A percentile compares a stretch with the other conserved stretches of the same genome.
Evolutionary conservation across 2,797 vertebrate genomes (phyloP).

Genomic region (Fringilla coelebs): DNA sequence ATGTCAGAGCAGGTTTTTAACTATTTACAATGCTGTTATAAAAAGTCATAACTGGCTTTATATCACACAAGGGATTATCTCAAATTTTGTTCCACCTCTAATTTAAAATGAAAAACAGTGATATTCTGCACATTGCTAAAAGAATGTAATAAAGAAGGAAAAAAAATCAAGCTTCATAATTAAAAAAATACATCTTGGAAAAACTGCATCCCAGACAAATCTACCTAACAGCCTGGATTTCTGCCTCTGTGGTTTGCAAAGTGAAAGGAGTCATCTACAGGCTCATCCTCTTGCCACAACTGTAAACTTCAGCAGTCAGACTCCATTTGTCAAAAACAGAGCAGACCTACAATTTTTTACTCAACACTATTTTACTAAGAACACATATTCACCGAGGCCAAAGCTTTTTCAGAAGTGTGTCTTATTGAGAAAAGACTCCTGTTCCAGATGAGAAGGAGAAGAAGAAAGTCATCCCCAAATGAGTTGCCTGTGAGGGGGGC

Average conservation of each 20-base stretch:
- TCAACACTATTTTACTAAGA: background rate
- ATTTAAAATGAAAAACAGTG: conserved; percentile 14
- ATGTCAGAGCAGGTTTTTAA: conserved; percentile 12
- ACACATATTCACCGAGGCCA: background rate
- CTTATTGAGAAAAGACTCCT: background rate
- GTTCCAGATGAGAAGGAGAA: background rate
- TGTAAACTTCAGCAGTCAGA: background rate
- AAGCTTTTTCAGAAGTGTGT: background rate
- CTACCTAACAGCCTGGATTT: background rate
- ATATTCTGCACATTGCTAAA: background rate
- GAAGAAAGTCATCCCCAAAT: background rate
- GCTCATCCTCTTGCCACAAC: background rate
- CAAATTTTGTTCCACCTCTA: conserved; percentile 10
- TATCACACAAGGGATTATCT: background rate
- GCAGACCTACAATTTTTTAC: background rate
- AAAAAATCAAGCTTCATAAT: background rate
- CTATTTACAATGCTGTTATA: conserved; percentile 21
- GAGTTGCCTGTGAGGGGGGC: background rate
- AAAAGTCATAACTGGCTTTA: conserved; percentile 15
- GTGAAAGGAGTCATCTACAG: background rate
- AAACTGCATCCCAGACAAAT: background rate
- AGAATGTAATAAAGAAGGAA: background rate
- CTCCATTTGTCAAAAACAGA: background rate
- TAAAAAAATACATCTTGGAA: conserved; percentile 14
- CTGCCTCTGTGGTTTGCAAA: background rate